Evolutionary conservation across 2,888 invertebrate species (phyloP).

Genomic region (Rhyacophila evoluta): DNA sequence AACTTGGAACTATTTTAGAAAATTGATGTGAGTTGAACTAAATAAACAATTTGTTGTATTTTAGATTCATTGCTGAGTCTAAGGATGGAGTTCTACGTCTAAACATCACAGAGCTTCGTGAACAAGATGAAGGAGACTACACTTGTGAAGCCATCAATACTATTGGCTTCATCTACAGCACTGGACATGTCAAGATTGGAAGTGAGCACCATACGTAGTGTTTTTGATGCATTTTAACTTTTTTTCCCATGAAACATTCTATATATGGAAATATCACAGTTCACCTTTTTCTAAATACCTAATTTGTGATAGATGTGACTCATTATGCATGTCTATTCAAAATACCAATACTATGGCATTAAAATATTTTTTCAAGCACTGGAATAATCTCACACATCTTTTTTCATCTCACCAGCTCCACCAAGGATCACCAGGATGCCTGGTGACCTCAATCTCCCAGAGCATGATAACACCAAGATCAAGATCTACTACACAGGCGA

Average conservation of each 20-base stretch:
- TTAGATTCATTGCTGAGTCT: constrained; percentile 70
- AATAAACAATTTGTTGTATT: too few relatives aligned
- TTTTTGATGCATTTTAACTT: too few relatives aligned
- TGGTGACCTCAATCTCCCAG: constrained; percentile 88
- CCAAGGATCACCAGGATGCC: constrained; percentile 94
- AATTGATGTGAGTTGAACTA: too few relatives aligned
- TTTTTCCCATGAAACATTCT: too few relatives aligned
- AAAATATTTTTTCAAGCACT: too few relatives aligned
- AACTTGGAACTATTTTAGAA: too few relatives aligned
- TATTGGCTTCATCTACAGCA: constrained; percentile 90
- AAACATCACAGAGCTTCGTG: constrained; percentile 88
- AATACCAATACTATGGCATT: too few relatives aligned
- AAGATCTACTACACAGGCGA: constrained; percentile 97
- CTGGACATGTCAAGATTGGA: constrained; percentile 90
- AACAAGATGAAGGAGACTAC: constrained; percentile 95
- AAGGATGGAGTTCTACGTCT: constrained; percentile 85
- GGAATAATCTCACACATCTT: too few relatives aligned
- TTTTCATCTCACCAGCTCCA: constrained; percentile 72
- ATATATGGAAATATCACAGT: too few relatives aligned
- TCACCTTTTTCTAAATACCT: too few relatives aligned
- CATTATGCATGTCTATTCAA: too few relatives aligned
- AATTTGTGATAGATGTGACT: too few relatives aligned
- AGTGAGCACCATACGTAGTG: constrained; percentile 70
- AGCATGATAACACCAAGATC: constrained; percentile 96
- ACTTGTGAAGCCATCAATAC: constrained; percentile 96